Conservation (phyloP, 2,888 invertebrate genomes). For the Brachyopa scutellaris region DNA sequence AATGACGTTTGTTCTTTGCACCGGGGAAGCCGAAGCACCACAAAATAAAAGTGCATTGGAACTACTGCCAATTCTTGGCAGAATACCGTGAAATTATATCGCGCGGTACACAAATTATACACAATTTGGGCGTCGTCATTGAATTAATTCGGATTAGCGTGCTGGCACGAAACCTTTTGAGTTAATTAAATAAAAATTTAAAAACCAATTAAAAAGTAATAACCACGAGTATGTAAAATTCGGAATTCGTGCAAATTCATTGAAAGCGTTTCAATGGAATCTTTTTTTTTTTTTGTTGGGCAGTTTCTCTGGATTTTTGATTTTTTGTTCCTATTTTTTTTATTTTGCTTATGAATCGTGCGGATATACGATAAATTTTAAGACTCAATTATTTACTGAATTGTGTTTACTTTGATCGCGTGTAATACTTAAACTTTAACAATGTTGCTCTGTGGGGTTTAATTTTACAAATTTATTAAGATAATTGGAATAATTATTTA, state of each 20-base stretch:
- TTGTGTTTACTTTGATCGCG: slow-evolving; percentile 49
- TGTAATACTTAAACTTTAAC: neutral
- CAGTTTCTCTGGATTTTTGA: neutral
- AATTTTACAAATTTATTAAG: too few relatives aligned
- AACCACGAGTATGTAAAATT: slow-evolving; percentile 30
- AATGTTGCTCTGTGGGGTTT: neutral
- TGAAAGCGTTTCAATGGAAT: neutral
- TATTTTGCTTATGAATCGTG: too few relatives aligned
- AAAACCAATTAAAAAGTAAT: slow-evolving; percentile 71
- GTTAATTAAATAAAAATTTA: slow-evolving; percentile 71
- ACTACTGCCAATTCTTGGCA: slow-evolving; percentile 24
- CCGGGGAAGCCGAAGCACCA: slow-evolving; percentile 1
- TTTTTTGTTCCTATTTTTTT: neutral
- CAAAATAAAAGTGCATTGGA: neutral
- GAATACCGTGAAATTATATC: slow-evolving; percentile 47
- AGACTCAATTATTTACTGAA: slow-evolving; percentile 29
- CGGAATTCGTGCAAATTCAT: slow-evolving; percentile 48
- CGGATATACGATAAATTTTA: neutral
- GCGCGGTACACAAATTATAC: slow-evolving; percentile 31
- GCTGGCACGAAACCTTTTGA: slow-evolving; percentile 53
- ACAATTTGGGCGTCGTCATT: slow-evolving; percentile 59
- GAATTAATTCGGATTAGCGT: slow-evolving; percentile 56
- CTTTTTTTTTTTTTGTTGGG: neutral
- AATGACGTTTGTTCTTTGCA: slow-evolving; percentile 24
- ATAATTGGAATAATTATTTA: too few relatives aligned